Evolutionary conservation across 2,113 vertebrate genomes (phyloP).

Genomic region (Galeopterus variegatus): DNA sequence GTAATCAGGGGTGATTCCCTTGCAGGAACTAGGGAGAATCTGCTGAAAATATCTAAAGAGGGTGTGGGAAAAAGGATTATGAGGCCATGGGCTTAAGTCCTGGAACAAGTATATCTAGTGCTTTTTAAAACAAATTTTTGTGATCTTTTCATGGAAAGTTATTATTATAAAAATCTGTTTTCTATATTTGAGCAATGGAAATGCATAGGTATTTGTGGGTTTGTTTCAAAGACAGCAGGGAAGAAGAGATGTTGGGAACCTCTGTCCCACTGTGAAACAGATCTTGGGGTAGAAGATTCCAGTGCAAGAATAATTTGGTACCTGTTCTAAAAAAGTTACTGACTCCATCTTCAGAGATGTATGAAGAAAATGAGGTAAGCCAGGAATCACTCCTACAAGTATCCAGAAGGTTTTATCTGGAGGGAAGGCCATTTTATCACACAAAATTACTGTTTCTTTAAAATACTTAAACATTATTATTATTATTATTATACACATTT

Average conservation of each 20-base stretch:
- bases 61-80: not conserved
- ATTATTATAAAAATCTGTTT: not conserved
- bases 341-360: not conserved
- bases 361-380: slow-evolving; percentile 35
- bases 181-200: slow-evolving; percentile 17
- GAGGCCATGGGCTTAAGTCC: not conserved
- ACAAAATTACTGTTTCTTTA: slow-evolving; percentile 50
- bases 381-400: not conserved
- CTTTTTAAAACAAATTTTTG: not conserved
- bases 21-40: not conserved
- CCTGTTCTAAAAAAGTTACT: not conserved
- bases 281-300: not conserved
- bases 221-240: slow-evolving; percentile 42
- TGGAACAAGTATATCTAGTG: not conserved
- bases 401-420: not conserved
- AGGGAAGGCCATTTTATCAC: slow-evolving; percentile 17
- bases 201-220: not conserved
- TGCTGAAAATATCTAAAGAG: not conserved
- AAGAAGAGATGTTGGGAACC: not conserved
- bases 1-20: not conserved
- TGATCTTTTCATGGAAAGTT: not conserved
- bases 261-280: not conserved
- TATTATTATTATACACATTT: slow-evolving; percentile 50
- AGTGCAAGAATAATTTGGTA: slow-evolving; percentile 31
- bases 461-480: slow-evolving; percentile 22